Evolutionary conservation across 1,140 invertebrate genomes (phyloP).

Genomic region (Bombus difficillimus): DNA sequence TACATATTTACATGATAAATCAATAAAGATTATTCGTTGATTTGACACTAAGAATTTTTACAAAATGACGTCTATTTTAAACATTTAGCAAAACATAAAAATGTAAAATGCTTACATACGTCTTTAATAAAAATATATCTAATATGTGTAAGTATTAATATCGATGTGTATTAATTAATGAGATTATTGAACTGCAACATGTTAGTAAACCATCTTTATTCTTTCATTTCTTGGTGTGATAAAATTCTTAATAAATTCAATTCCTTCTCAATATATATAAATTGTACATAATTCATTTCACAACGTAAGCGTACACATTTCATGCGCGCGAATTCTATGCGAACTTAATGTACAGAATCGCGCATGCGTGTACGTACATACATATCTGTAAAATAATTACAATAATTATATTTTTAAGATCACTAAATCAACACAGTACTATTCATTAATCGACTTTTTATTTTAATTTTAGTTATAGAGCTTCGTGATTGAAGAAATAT

Average conservation of each 20-base stretch:
- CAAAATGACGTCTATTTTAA: not conserved
- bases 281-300: conserved; percentile 48
- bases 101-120: not conserved
- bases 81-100: not conserved
- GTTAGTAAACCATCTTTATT: conserved; percentile 67
- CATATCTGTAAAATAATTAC: conserved; percentile 31
- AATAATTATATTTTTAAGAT: conserved; percentile 13
- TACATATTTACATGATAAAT: not conserved
- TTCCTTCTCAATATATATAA: conserved; percentile 60
- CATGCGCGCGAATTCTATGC: not conserved
- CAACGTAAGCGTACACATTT: conserved; percentile 33
- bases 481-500: not conserved
- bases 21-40: not conserved
- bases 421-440: conserved; percentile 31
- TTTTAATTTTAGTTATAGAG: conserved; percentile 2
- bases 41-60: too few relatives aligned
- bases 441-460: conserved; percentile 4
- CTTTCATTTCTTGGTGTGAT: conserved; percentile 55
- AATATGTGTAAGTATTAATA: not conserved
- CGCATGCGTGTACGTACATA: not conserved
- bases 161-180: conserved; percentile 7
- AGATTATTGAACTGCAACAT: conserved; percentile 29
- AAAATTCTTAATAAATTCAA: conserved; percentile 69
- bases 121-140: not conserved
- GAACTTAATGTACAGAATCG: conserved; percentile 49